Conservation (phyloP, 2,113 vertebrate genomes). For the Chiloscyllium plagiosum region DNA sequence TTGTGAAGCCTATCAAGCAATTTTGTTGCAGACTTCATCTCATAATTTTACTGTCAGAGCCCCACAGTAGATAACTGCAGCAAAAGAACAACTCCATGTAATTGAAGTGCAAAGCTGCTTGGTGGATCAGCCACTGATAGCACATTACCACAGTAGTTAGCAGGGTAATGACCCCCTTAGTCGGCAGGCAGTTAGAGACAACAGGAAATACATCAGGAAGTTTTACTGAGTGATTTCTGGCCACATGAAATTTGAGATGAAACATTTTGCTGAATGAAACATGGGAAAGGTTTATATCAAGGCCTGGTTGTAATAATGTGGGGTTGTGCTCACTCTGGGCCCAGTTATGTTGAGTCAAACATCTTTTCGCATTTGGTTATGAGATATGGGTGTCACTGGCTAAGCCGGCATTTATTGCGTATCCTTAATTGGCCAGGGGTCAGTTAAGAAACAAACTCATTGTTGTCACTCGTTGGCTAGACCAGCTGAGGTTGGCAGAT, state of each 20-base stretch:
- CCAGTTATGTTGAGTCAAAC: not conserved
- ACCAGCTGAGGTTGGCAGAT: too few species aligned
- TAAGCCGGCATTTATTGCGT: too few species aligned
- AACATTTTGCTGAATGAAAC: not conserved
- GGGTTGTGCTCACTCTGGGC: not conserved
- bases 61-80: not conserved
- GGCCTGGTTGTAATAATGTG: not conserved
- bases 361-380: too few species aligned
- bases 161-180: not conserved
- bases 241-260: not conserved
- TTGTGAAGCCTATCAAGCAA: not conserved
- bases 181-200: not conserved
- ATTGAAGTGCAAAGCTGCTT: not conserved
- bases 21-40: not conserved
- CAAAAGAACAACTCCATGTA: not conserved
- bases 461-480: too few species aligned
- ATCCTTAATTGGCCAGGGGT: too few species aligned
- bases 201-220: conserved; percentile 21
- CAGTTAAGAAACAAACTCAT: too few species aligned
- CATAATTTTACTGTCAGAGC: not conserved
- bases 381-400: too few species aligned
- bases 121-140: not conserved
- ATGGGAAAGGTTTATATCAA: not conserved
- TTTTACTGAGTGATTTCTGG: not conserved
- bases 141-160: not conserved